Base-by-base conservation (phyloP, 1,140 invertebrate genomes). In the Drosophila takahashii region DNA sequence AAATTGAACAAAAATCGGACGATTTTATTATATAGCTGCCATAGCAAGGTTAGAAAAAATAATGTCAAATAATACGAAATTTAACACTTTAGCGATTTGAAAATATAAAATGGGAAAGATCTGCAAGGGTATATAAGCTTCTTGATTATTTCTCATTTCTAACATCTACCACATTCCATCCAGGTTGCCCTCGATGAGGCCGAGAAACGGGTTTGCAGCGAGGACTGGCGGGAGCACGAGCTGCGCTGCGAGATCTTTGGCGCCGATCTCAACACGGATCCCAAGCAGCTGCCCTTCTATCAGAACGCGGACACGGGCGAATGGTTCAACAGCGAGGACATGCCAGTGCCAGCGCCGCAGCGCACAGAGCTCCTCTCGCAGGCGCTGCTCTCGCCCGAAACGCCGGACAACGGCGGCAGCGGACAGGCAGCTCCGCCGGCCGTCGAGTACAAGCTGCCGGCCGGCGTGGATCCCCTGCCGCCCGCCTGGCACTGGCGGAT, bases 401-500 rank as follows among this genome's bases (percentile, higher is more conserved):
- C 81, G 93, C 77, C 3, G 22, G 22, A 22, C 22, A 22, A 22
- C 3, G 22, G 1, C 22, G 3, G 77, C 93, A 60, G 47, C 4
- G 34, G 45, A 0, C 60, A 80, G n/a, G 54, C 65, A 1, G 29
- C 47, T 3, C 34, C 54, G 0, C 77, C 77, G 0, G 79, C 75
- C 6, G 54, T 59, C 0, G 80, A 92, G 22, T 92, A 92, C 48
- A 76, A 74, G 39, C 41, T 92, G 41, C 95, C 95, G 0, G 92
- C 94, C 0, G 92, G 94, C 0, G 95, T 96, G 79, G 67, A 66
- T 11, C 83, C 64, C 0, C 90, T 99, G 44, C 97, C 98, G 5
- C 96, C 96, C 0, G 95, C 96, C 86, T 99, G 98, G 98, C 96
- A 97, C 81, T 96, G 95, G 79, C 95, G 96, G 0, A 94, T 95